Percentiles rank a stretch among this genome's conserved stretches.
Evolutionary conservation across 2,797 vertebrate genomes (phyloP).

Genomic region (Rousettus madagascariensis): DNA sequence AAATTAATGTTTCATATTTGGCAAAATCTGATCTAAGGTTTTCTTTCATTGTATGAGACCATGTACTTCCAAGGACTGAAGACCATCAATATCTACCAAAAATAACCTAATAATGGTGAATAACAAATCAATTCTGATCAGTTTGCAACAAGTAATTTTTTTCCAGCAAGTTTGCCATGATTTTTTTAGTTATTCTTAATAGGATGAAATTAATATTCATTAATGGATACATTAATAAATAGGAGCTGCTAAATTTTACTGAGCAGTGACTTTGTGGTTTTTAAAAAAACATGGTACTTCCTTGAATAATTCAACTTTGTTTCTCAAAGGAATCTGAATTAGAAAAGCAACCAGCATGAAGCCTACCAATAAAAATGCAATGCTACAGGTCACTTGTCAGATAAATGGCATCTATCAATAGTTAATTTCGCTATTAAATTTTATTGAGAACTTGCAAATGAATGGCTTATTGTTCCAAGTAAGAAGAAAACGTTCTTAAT

Average conservation of each 20-base stretch:
- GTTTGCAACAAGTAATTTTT: constrained; percentile 7
- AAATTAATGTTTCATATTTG: neutral
- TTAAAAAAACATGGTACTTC: neutral
- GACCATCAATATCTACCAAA: neutral
- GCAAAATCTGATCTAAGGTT: neutral
- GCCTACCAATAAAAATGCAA: neutral
- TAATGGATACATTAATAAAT: neutral
- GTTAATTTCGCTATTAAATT: constrained; percentile 8
- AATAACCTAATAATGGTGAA: neutral
- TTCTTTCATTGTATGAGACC: neutral
- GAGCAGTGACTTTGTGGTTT: neutral
- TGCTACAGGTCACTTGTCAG: neutral
- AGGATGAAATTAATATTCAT: neutral
- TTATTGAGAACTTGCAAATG: neutral
- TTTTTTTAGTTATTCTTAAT: neutral
- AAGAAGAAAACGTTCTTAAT: constrained; percentile 13
- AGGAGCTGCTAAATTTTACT: constrained; percentile 30
- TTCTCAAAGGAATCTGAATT: constrained; percentile 12
- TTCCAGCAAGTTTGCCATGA: neutral
- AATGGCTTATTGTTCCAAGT: neutral
- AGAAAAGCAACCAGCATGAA: neutral
- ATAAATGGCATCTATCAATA: neutral
- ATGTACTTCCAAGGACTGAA: neutral
- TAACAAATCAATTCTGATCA: neutral
- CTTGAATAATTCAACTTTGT: constrained; percentile 17